Evolutionary conservation across 2,888 invertebrate species (phyloP).

Genomic region (Graphium colonna): DNA sequence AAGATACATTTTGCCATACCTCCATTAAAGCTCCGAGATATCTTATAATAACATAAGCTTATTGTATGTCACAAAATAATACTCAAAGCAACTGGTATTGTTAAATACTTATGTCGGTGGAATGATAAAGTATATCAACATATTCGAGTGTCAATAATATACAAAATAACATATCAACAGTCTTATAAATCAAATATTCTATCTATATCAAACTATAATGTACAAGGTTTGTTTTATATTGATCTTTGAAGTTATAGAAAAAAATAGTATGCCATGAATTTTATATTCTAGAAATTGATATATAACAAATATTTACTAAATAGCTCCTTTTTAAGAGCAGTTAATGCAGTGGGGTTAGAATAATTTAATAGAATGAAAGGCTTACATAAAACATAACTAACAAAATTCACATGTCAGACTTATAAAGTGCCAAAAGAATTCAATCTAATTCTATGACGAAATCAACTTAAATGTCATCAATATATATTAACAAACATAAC

Average conservation of each 20-base stretch:
- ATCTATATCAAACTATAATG: constrained; percentile 44
- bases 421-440: background rate
- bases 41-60: constrained; percentile 35
- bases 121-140: constrained; percentile 58
- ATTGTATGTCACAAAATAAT: constrained; percentile 51
- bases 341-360: background rate
- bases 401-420: too few species aligned
- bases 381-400: too few species aligned
- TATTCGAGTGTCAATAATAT: constrained; percentile 61
- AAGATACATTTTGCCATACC: constrained; percentile 28
- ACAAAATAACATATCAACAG: constrained; percentile 59
- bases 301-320: background rate
- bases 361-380: too few species aligned
- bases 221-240: constrained; percentile 37
- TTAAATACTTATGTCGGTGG: constrained; percentile 71
- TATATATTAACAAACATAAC: too few species aligned
- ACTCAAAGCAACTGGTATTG: constrained; percentile 60
- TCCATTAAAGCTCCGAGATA: constrained; percentile 56
- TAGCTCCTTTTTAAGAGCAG: background rate
- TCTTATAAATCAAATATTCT: constrained; percentile 56
- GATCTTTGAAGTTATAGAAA: constrained; percentile 27
- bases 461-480: too few species aligned
- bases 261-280: background rate
- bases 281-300: background rate
- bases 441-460: background rate